Evolutionary conservation across 2,113 vertebrate species (phyloP).

Genomic region (Bambusicola thoracicus): DNA sequence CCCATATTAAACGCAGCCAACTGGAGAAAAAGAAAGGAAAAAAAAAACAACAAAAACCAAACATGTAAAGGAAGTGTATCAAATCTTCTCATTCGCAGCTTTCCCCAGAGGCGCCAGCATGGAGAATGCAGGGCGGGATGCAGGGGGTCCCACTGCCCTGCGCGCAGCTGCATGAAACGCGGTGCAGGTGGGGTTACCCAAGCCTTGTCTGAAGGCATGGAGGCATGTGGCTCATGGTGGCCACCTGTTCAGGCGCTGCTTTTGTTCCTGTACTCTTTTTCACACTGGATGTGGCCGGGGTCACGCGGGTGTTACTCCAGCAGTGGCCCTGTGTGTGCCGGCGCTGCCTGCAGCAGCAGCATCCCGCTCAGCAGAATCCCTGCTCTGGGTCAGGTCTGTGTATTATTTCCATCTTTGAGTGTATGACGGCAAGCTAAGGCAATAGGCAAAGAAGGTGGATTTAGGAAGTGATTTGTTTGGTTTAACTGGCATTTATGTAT

Average conservation of each 20-base stretch:
- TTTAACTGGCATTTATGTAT: not conserved
- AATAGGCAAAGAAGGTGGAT: not conserved
- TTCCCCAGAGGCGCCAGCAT: constrained; percentile 20
- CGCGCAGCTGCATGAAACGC: not conserved
- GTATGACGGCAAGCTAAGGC: not conserved
- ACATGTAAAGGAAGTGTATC: constrained; percentile 25
- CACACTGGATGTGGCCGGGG: not conserved
- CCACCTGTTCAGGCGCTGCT: not conserved
- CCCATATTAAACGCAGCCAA: constrained; percentile 25
- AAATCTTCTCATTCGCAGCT: not conserved
- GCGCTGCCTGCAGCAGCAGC: not conserved
- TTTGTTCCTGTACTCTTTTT: rapidly evolving
- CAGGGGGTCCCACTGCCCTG: not conserved
- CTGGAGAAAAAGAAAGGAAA: not conserved
- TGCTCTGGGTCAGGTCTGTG: not conserved
- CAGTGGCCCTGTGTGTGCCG: rapidly evolving
- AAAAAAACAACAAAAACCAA: rapidly evolving
- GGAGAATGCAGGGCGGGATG: not conserved
- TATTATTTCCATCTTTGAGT: not conserved
- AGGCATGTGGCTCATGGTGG: not conserved
- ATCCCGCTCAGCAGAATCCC: rapidly evolving
- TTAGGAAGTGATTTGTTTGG: not conserved
- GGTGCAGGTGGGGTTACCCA: not conserved
- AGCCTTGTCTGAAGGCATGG: not conserved
- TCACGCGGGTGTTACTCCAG: rapidly evolving